Evolutionary conservation across 2,888 invertebrate genomes (phyloP).

Genomic region (Acrocyrtus sp.): DNA sequence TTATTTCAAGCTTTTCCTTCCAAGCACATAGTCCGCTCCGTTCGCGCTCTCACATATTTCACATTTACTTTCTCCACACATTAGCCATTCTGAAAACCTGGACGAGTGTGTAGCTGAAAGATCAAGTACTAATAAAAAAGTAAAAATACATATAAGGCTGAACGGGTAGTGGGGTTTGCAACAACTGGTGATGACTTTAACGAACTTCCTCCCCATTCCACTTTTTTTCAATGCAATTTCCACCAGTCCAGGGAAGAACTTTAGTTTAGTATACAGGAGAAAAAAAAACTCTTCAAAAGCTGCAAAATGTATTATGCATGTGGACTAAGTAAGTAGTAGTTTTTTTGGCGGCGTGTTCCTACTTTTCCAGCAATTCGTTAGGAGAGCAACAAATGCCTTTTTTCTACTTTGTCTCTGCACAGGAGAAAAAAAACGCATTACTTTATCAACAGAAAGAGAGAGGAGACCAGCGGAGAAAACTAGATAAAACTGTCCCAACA

Average conservation of each 20-base stretch:
- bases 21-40: too few species aligned
- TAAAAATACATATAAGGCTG: too few species aligned
- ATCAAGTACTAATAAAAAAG: conserved; percentile 31
- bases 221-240: too few species aligned
- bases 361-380: not conserved
- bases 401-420: not conserved
- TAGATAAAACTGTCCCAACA: conserved; percentile 23
- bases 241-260: too few species aligned
- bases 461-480: conserved; percentile 16
- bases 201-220: too few species aligned
- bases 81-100: conserved; percentile 2
- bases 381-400: conserved; percentile 46
- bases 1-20: too few species aligned
- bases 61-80: too few species aligned
- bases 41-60: too few species aligned
- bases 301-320: conserved; percentile 38
- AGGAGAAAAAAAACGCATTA: too few species aligned
- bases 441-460: conserved; percentile 11
- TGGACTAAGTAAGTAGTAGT: conserved; percentile 16
- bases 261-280: too few species aligned
- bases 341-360: not conserved
- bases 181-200: conserved; percentile 17
- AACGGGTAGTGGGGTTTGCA: too few species aligned
- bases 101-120: conserved; percentile 20
- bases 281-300: too few species aligned